A percentile compares a stretch with the other conserved stretches of the same genome.
These are phyloP conservation scores for Nomada lathburiana DNA, from an alignment of 2,888 invertebrate genomes.

Conservation along the genomic window DNA sequence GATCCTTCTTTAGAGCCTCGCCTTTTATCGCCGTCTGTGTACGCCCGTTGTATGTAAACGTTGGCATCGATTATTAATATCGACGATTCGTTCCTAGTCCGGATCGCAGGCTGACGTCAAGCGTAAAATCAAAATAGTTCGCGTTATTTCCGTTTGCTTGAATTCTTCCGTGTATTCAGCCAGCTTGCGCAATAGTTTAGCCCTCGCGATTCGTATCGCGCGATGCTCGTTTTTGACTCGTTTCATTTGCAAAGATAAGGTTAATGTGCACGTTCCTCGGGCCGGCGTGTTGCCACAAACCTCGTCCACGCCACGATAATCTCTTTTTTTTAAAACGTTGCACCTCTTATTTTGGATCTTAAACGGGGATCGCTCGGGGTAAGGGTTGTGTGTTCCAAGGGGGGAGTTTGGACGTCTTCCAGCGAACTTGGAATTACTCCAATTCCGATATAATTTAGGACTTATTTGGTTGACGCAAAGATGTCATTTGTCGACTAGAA, in stretches of 20 bases:
- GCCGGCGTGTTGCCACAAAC: background rate
- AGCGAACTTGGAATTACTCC: conserved; percentile 75
- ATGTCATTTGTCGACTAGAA: conserved; percentile 52
- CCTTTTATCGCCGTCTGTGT: background rate
- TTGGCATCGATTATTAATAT: background rate
- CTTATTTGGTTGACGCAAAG: conserved; percentile 64
- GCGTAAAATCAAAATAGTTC: background rate
- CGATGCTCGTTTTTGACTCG: conserved; percentile 13
- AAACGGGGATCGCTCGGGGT: conserved; percentile 57
- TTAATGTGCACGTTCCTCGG: conserved; percentile 27
- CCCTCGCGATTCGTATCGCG: background rate
- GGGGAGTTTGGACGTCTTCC: conserved; percentile 71
- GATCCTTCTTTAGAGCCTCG: background rate
- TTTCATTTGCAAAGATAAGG: conserved; percentile 27
- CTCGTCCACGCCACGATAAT: background rate
- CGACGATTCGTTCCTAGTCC: background rate
- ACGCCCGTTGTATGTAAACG: background rate
- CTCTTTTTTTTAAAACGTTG: conserved; percentile 24
- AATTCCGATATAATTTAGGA: conserved; percentile 67
- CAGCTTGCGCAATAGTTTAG: background rate
- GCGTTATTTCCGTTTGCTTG: background rate
- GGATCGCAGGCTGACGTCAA: background rate
- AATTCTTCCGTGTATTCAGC: too few relatives aligned
- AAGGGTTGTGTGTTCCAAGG: conserved; percentile 62
- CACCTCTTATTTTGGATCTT: conserved; percentile 53